Conservation (phyloP, 92 coral and sea anemone species). For the Phenganax stokvisi region DNA sequence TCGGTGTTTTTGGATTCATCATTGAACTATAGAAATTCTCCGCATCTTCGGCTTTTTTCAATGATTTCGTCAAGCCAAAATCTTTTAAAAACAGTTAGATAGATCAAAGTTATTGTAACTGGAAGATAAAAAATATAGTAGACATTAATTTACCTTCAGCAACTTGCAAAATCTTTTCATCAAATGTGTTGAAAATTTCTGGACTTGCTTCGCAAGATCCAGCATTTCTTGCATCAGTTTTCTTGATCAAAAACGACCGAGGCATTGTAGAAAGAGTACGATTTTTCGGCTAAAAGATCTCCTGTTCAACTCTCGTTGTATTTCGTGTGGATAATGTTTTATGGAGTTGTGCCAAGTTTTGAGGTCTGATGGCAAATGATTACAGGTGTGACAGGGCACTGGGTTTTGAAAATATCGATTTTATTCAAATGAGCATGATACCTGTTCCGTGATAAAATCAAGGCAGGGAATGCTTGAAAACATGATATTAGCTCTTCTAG, state of each 20-base stretch:
- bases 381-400: background rate
- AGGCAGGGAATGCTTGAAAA: background rate
- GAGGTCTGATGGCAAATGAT: background rate
- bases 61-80: too few species aligned
- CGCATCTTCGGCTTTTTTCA: background rate
- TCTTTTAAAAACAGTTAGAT: too few species aligned
- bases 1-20: too few species aligned
- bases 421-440: slow-evolving; percentile 28
- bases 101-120: too few species aligned
- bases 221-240: slow-evolving; percentile 3
- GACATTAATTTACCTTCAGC: too few species aligned
- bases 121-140: too few species aligned
- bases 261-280: slow-evolving; percentile 12
- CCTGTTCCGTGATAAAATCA: slow-evolving; percentile 22
- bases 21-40: background rate
- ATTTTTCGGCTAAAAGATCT: background rate
- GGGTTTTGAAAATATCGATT: slow-evolving; percentile 12
- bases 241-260: slow-evolving; percentile 43
- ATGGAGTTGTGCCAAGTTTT: background rate
- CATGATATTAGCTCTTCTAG: too few species aligned
- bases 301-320: background rate
- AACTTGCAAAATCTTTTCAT: too few species aligned
- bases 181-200: background rate
- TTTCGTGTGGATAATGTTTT: background rate
- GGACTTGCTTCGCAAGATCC: background rate